Conservation (phyloP, 2,888 invertebrate species). For the Hedychridium roseum region DNA sequence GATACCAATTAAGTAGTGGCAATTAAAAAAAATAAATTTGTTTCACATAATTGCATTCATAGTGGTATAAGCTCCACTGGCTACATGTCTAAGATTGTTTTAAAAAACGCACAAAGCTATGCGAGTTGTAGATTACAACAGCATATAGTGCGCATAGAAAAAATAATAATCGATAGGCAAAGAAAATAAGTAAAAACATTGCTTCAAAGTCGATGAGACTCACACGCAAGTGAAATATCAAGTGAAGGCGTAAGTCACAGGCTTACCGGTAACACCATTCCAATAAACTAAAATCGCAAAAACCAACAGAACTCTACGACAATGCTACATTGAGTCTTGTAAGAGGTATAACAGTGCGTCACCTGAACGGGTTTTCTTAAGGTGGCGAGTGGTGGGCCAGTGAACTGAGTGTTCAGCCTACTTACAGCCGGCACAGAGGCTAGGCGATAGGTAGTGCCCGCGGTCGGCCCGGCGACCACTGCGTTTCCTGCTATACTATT, state of each 20-base stretch:
- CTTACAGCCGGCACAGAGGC: constrained; percentile 89
- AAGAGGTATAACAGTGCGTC: constrained; percentile 60
- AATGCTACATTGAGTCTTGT: constrained; percentile 61
- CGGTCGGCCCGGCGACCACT: constrained; percentile 53
- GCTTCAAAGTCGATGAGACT: background rate
- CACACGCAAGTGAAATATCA: background rate
- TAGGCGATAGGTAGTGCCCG: constrained; percentile 77
- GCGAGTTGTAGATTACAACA: background rate
- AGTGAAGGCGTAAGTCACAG: background rate
- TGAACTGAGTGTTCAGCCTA: constrained; percentile 71
- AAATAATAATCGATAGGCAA: background rate
- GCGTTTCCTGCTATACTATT: constrained; percentile 60
- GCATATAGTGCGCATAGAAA: background rate
- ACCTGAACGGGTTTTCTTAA: constrained; percentile 68
- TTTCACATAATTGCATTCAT: background rate
- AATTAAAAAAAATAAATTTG: too few species aligned
- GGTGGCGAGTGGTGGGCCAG: constrained; percentile 69
- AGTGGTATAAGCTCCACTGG: background rate
- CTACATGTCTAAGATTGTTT: too few species aligned
- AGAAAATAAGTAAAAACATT: background rate
- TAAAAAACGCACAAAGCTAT: too few species aligned
- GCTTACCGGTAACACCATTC: constrained; percentile 45
- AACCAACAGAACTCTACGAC: constrained; percentile 49
- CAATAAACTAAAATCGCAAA: constrained; percentile 40
- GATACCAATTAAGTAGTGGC: too few species aligned